Base-by-base conservation (phyloP, 2,888 invertebrate species). In the Tortrix viridana region DNA sequence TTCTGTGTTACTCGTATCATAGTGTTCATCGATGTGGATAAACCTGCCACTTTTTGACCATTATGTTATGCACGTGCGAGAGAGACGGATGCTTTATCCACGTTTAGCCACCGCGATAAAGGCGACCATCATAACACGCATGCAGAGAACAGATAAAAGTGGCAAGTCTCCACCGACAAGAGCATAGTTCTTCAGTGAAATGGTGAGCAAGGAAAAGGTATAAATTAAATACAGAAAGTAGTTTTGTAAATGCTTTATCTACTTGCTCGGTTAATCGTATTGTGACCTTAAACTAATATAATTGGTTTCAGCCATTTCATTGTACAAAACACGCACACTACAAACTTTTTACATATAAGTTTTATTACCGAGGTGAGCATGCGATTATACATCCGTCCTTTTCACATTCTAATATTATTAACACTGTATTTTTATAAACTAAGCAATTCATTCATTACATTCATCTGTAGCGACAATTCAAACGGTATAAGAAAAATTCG, bases 251-350 rank as follows among this genome's bases (percentile, higher is more conserved):
- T 71, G 67, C 68, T 75, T 77, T 74, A 74, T 75, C 73, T 62
- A 75, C 70, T 70, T 69, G 74, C 70, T 70, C 68, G 74, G 79
- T 82, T 83, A 81, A 75, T 72, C 22, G 80, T 78, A 76, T 71
- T 84, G 84, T 85, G 86, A 85, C 84, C 86, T 86, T 85, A 89
- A 64, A 65, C 77, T 82, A 84, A 76, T 83, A 75, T 83, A 82
- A 86, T 86, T 89, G 90, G 90, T 90, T 88, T 88, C 85, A 87
- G 87, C 86, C 84, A 74, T 84, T 80, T 52, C 57, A 57, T 56
- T 62, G 56, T 63, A 58, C 62, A 63, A 49, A 55, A 47, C 57
- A 58, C 60, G 43, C 54, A 60, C 47, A 38, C 41, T 41, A 37
- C 32, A 16, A 41, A 41, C 41, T n/a, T 41, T 41, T 41, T n/a